A percentile compares a stretch with the other conserved stretches of the same genome.
Evolutionary conservation across 2,113 vertebrate genomes (phyloP).

Genomic region (Physeter macrocephalus): DNA sequence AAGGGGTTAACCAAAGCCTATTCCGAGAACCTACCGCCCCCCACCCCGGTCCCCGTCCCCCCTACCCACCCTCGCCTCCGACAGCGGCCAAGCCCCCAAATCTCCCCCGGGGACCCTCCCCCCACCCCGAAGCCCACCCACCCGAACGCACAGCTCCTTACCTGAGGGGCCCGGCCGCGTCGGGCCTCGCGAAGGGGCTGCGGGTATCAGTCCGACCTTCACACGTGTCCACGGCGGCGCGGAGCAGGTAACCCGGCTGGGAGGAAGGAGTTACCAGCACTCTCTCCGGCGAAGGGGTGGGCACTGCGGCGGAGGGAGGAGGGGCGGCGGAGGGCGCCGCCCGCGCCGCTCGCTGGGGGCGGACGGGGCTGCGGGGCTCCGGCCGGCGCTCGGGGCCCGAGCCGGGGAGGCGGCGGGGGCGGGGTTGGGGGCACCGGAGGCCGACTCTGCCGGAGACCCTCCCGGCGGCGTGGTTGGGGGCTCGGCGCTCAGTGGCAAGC

Average conservation of each 20-base stretch:
- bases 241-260: conserved; percentile 57
- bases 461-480: background rate
- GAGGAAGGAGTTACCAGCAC: conserved; percentile 26
- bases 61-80: background rate
- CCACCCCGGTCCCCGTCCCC: background rate
- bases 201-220: background rate
- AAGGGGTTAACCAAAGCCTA: conserved; percentile 63
- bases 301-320: conserved; percentile 66
- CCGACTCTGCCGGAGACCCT: background rate
- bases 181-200: background rate
- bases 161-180: conserved; percentile 19
- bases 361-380: conserved; percentile 24
- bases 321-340: conserved; percentile 49
- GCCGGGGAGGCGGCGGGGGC: background rate
- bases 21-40: background rate
- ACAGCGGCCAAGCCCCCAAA: background rate
- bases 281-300: conserved; percentile 45
- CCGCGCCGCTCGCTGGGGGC: conserved; percentile 44
- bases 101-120: background rate
- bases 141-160: background rate
- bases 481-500: conserved; percentile 1
- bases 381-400: background rate
- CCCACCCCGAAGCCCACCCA: conserved; percentile 14
- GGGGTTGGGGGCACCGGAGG: background rate
- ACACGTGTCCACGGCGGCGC: conserved; percentile 54